These are phyloP conservation scores for Piaya cayana DNA, from an alignment of 2,113 vertebrate species.

Conservation along the genomic window DNA sequence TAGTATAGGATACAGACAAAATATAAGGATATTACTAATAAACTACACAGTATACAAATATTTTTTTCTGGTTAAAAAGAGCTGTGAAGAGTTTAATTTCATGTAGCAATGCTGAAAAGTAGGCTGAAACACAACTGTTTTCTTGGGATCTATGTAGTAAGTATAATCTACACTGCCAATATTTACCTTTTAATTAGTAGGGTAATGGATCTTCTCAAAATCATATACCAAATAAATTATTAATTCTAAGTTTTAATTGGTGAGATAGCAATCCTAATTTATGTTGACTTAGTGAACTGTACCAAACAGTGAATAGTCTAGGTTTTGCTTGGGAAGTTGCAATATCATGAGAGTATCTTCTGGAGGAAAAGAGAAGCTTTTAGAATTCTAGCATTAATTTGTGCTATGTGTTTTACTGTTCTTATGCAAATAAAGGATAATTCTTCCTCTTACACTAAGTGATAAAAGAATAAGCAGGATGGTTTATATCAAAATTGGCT, in stretches of 20 bases:
- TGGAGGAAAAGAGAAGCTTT: neutral
- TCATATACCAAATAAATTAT: neutral
- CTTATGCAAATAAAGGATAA: neutral
- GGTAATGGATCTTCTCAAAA: neutral
- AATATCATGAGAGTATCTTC: neutral
- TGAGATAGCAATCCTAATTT: neutral
- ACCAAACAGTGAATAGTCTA: neutral
- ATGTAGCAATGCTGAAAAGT: neutral
- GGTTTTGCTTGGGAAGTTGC: neutral
- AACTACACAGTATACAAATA: neutral
- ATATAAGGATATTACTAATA: neutral
- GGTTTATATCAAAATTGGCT: neutral
- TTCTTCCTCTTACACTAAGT: neutral
- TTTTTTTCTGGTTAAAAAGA: neutral
- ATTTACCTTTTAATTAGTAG: neutral
- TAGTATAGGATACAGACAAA: neutral
- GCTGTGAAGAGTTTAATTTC: neutral
- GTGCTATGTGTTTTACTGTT: neutral
- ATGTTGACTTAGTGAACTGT: neutral
- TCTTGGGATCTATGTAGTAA: neutral
- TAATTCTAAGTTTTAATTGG: neutral
- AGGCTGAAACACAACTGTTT: neutral
- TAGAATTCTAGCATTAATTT: neutral
- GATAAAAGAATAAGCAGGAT: neutral
- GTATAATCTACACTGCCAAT: neutral